phyloP scores from a whole-genome alignment of 2,888 invertebrate genomes.

The Drosophila kokeensis region DNA sequence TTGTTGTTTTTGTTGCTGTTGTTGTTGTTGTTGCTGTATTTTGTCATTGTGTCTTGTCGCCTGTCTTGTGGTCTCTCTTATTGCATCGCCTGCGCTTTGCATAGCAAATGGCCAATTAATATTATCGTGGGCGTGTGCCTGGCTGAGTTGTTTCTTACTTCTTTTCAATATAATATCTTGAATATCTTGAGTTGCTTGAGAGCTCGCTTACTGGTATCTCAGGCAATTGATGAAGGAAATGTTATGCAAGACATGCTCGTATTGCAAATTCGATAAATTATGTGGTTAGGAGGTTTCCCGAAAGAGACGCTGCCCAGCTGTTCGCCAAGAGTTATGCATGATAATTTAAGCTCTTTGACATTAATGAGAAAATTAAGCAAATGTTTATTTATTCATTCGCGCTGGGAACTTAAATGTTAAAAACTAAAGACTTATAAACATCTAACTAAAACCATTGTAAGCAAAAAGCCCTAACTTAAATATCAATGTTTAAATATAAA shows the following conservation, averaged over 20 bases:
- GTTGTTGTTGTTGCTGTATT: slow-evolving; percentile 57
- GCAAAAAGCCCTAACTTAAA: no score
- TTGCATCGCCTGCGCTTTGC: slow-evolving; percentile 63
- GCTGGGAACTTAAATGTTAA: background rate
- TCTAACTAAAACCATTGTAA: background rate
- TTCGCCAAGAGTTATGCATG: slow-evolving; percentile 20
- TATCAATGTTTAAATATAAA: background rate
- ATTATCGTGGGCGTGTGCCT: slow-evolving; percentile 76
- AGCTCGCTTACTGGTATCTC: slow-evolving; percentile 28
- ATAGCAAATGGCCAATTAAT: slow-evolving; percentile 78
- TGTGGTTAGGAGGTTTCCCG: slow-evolving; percentile 52
- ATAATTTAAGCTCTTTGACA: slow-evolving; percentile 36
- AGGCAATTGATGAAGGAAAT: slow-evolving; percentile 68
- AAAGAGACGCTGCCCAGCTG: slow-evolving; percentile 26
- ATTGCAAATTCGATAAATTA: slow-evolving; percentile 64
- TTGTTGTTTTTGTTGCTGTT: slow-evolving; percentile 41
- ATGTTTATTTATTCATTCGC: background rate
- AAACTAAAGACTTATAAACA: background rate
- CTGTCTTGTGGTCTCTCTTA: slow-evolving; percentile 63
- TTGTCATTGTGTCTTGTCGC: slow-evolving; percentile 80
- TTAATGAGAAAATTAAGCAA: slow-evolving; percentile 42
- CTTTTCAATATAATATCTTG: slow-evolving; percentile 40
- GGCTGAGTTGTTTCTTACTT: slow-evolving; percentile 4
- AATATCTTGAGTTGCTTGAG: slow-evolving; percentile 38
- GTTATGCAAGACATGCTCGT: slow-evolving; percentile 78